Base-by-base conservation (phyloP, 2,888 invertebrate genomes). In the Sinopyrophorus schimmeli region DNA sequence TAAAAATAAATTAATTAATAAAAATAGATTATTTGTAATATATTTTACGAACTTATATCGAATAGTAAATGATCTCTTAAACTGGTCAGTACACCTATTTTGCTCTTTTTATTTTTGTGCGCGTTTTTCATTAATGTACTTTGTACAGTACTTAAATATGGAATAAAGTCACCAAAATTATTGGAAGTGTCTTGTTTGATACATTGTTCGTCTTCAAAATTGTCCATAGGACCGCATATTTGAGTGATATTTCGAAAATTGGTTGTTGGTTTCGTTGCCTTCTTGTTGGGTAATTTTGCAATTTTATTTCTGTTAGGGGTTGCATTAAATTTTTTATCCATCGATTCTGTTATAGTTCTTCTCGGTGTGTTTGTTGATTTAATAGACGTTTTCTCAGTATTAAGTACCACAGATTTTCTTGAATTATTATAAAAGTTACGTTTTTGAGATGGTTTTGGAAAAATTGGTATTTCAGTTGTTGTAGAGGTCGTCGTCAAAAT, bases 11-110 rank as follows among this genome's bases (percentile, higher is more conserved):
- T 26, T 26, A 26, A 26, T 32, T 17, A 32, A 32, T 9, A 32
- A 32, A 17, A n/a, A 3, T n/a, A 3, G 20, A 32, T 15, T 20
- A 17, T 11, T n/a, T 10, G n/a, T 5, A 12, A 3, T 14, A 7
- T 10, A 7, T 23, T 35, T 27, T 48, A 69, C 77, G 77, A 74
- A 89, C 89, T 82, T 59, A 89, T 86, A 63, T 82, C 80, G 14
- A 70, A 68, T 54, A 87, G 71, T 12, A 89, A 72, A 43, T 77
- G 74, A 54, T 82, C 78, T 53, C 80, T 78, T 42, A 86, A 74
- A 10, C 75, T 69, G 55, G 77, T 76, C 41, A 86, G 73, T 62
- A 83, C 80, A 28, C 71, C 67, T 6, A 83, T 70, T 70, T 86
- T 86, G 37, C 78, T 79, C 28, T 63, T 64, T 10, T 63, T 52